Conservation (phyloP, 2,113 vertebrate genomes). For the Danio rerio region DNA sequence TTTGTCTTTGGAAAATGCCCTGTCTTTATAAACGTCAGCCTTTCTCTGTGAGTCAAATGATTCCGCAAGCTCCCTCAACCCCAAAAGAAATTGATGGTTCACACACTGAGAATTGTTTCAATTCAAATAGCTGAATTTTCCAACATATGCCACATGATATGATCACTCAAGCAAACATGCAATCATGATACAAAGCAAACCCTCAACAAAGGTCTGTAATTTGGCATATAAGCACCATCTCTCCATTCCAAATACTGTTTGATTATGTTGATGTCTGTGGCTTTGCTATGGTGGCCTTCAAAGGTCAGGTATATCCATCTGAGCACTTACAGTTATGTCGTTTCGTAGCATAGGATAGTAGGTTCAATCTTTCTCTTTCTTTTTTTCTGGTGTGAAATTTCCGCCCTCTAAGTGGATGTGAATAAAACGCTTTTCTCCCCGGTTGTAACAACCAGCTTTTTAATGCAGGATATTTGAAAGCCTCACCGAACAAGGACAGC, state of each 20-base stretch:
- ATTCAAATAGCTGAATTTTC: background rate
- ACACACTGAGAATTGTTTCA: constrained; percentile 14
- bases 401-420: constrained; percentile 61
- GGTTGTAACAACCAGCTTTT: constrained; percentile 73
- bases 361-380: background rate
- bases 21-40: background rate
- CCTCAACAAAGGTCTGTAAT: constrained; percentile 48
- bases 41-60: background rate
- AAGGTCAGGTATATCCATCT: constrained; percentile 31
- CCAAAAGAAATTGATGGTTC: background rate
- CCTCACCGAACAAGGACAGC: constrained; percentile 66
- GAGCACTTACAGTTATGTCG: constrained; percentile 19
- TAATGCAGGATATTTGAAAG: constrained; percentile 74
- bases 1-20: background rate
- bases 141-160: constrained; percentile 39
- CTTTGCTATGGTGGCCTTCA: constrained; percentile 60
- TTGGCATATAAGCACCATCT: constrained; percentile 23
- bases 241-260: constrained; percentile 34
- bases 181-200: constrained; percentile 35
- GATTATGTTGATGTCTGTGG: constrained; percentile 45
- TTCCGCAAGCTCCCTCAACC: background rate
- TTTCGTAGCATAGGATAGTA: background rate
- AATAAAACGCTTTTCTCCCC: constrained; percentile 66
- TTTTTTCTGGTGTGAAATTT: constrained; percentile 60
- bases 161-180: constrained; percentile 41